These are phyloP conservation scores for Podarcis muralis DNA, from an alignment of 2,113 vertebrate genomes.

Conservation along the genomic window DNA sequence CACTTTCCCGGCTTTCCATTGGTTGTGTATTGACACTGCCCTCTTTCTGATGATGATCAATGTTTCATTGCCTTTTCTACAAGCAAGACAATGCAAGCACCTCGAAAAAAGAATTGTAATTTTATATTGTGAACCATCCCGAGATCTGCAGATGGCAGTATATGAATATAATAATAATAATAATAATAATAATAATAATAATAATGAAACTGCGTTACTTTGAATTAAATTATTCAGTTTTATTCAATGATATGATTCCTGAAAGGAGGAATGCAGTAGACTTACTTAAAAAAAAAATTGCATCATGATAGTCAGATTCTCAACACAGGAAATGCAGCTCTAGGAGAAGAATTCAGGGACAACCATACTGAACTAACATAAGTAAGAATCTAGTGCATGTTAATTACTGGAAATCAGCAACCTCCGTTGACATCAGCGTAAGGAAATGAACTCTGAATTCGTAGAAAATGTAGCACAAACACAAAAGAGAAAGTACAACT, in stretches of 20 bases:
- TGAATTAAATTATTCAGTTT: not conserved
- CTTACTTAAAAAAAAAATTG: not conserved
- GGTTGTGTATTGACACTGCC: not conserved
- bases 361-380: not conserved
- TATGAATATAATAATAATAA: too few species aligned
- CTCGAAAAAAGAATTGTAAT: not conserved
- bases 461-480: constrained; percentile 3
- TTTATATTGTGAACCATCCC: too few species aligned
- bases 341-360: not conserved
- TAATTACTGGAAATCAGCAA: constrained; percentile 1
- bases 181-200: too few species aligned
- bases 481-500: constrained; percentile 4
- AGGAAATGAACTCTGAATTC: constrained; percentile 16
- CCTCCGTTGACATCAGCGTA: not conserved
- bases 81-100: not conserved
- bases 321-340: not conserved
- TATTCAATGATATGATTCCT: not conserved
- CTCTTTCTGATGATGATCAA: not conserved
- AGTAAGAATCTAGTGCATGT: not conserved
- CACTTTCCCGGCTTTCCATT: not conserved
- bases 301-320: not conserved
- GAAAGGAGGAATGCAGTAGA: not conserved
- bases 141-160: too few species aligned
- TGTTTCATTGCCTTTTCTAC: not conserved
- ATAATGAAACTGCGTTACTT: not conserved